Evolutionary conservation across 2,888 invertebrate genomes (phyloP).

Genomic region (Scaptomyza cyrtandrae): DNA sequence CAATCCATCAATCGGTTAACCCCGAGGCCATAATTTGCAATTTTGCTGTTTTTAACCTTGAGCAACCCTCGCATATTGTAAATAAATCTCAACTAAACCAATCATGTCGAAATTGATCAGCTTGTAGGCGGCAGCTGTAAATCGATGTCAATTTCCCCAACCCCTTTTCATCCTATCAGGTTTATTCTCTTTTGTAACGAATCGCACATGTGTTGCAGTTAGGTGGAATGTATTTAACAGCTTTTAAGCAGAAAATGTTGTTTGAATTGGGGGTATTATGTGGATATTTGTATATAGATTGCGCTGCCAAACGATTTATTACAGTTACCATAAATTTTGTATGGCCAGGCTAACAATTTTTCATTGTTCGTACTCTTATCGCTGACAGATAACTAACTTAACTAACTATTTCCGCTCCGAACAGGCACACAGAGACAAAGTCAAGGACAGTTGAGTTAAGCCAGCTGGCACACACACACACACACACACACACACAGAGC

Average conservation of each 20-base stretch:
- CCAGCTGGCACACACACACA: slow-evolving; percentile 21
- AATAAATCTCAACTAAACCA: slow-evolving; percentile 67
- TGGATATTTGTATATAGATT: slow-evolving; percentile 20
- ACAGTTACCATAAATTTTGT: slow-evolving; percentile 67
- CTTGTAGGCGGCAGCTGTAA: slow-evolving; percentile 44
- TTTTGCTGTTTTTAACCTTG: not conserved
- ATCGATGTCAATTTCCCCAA: slow-evolving; percentile 35
- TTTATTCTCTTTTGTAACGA: slow-evolving; percentile 4
- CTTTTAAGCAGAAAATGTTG: slow-evolving; percentile 28
- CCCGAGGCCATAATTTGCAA: slow-evolving; percentile 7
- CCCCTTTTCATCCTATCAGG: not conserved
- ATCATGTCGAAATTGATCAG: slow-evolving; percentile 70
- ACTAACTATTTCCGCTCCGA: slow-evolving; percentile 65
- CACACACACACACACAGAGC: not conserved
- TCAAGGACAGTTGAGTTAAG: slow-evolving; percentile 56
- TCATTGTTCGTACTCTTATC: slow-evolving; percentile 55
- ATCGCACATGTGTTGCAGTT: slow-evolving; percentile 17
- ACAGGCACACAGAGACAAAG: slow-evolving; percentile 41
- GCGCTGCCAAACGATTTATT: slow-evolving; percentile 56
- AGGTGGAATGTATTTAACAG: slow-evolving; percentile 45
- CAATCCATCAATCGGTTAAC: slow-evolving; percentile 25
- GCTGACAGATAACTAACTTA: slow-evolving; percentile 44
- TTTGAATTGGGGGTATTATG: slow-evolving; percentile 1
- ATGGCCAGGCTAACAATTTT: slow-evolving; percentile 20
- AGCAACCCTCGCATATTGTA: slow-evolving; percentile 10